A percentile compares a stretch with the other conserved stretches of the same genome.
phyloP scores from a whole-genome alignment of 1,140 invertebrate species.

The Apis dorsata region DNA sequence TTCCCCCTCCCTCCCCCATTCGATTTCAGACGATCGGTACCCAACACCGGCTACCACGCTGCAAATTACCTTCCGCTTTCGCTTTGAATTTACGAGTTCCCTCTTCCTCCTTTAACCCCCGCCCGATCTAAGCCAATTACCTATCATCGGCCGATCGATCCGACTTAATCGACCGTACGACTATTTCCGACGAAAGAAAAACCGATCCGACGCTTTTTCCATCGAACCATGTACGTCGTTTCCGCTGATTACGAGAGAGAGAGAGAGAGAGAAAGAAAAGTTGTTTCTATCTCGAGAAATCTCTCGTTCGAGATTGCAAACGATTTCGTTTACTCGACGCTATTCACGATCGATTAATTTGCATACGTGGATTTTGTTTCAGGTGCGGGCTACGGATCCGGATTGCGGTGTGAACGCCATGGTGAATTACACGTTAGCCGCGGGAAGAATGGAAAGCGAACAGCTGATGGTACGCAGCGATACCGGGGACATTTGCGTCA shows the following conservation, averaged over 20 bases:
- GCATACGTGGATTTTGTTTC: constrained; percentile 56
- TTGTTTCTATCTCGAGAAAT: too few species aligned
- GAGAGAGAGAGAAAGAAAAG: too few species aligned
- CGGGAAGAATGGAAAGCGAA: constrained; percentile 83
- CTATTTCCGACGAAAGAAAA: too few species aligned
- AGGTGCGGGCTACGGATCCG: constrained; percentile 96
- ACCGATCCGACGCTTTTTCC: too few species aligned
- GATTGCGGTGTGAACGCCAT: constrained; percentile 97
- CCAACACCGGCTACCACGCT: constrained; percentile 30
- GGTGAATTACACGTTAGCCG: constrained; percentile 94
- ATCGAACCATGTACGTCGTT: not conserved
- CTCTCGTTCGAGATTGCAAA: too few species aligned
- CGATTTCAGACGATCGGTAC: constrained; percentile 33
- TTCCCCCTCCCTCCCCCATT: constrained; percentile 18
- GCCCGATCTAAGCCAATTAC: constrained; percentile 50
- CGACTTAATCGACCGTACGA: constrained; percentile 40
- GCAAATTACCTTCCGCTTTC: constrained; percentile 52
- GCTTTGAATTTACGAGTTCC: constrained; percentile 50
- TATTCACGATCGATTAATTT: constrained; percentile 18
- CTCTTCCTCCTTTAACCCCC: constrained; percentile 8
- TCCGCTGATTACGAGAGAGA: not conserved
- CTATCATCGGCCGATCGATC: constrained; percentile 21
- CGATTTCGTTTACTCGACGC: not conserved
- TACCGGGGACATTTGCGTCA: constrained; percentile 94
- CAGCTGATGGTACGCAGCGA: constrained; percentile 90